These are phyloP conservation scores for Trachymyrmex septentrionalis DNA, from an alignment of 1,140 invertebrate species.

Conservation along the genomic window DNA sequence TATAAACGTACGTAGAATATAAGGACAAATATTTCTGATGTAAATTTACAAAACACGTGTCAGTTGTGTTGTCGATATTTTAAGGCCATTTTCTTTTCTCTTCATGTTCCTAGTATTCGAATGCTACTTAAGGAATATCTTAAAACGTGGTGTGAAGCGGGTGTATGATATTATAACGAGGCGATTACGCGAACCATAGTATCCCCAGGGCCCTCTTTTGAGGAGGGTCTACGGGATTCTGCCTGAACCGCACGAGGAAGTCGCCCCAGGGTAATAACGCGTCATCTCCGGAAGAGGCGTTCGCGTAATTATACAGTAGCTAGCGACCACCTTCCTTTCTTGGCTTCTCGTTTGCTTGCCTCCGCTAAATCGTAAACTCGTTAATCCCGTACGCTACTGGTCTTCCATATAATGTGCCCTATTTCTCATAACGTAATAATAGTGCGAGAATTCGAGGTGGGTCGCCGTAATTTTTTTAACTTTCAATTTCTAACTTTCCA, in stretches of 20 bases:
- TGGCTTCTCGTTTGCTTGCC: slow-evolving; percentile 64
- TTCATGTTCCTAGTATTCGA: background rate
- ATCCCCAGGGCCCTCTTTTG: slow-evolving; percentile 66
- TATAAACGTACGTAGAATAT: background rate
- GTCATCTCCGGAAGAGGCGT: slow-evolving; percentile 78
- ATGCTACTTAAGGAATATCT: slow-evolving; percentile 58
- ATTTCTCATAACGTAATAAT: slow-evolving; percentile 84
- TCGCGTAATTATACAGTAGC: slow-evolving; percentile 86
- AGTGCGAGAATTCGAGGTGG: slow-evolving; percentile 76
- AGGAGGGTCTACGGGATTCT: slow-evolving; percentile 77
- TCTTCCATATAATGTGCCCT: slow-evolving; percentile 84
- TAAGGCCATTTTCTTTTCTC: background rate
- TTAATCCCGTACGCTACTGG: slow-evolving; percentile 82
- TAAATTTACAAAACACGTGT: background rate
- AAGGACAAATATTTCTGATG: background rate
- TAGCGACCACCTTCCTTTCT: slow-evolving; percentile 77
- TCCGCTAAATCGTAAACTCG: slow-evolving; percentile 84
- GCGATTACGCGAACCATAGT: slow-evolving; percentile 74
- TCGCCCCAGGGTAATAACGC: slow-evolving; percentile 77
- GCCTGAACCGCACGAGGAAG: slow-evolving; percentile 77
- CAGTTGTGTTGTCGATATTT: background rate
- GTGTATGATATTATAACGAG: slow-evolving; percentile 74
- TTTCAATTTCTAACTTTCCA: slow-evolving; percentile 58
- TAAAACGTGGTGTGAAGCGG: slow-evolving; percentile 64
- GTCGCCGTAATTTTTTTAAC: slow-evolving; percentile 82